Conservation (phyloP, 2,888 invertebrate genomes). For the Baronia brevicornis region DNA sequence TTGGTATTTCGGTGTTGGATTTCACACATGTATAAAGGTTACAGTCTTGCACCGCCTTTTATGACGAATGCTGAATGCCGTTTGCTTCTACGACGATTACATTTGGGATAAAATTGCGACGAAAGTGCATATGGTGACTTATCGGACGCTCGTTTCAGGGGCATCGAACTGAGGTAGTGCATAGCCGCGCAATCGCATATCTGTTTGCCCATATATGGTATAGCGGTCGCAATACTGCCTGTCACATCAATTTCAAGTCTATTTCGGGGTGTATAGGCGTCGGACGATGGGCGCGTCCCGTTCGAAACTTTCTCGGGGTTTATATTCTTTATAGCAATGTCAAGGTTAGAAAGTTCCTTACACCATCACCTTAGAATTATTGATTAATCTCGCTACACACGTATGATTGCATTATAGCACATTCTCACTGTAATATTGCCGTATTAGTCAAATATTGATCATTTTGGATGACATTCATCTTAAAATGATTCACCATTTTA, state of each 20-base stretch:
- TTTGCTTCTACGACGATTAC: conserved; percentile 20
- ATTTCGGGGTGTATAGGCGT: conserved; percentile 42
- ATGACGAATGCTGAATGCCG: conserved; percentile 37
- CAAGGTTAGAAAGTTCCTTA: conserved; percentile 45
- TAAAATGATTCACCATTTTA: conserved; percentile 12
- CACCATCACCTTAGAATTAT: conserved; percentile 6
- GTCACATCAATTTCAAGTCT: conserved; percentile 50
- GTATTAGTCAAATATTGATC: conserved; percentile 20
- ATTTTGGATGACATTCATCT: conserved; percentile 10
- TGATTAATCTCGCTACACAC: conserved; percentile 7
- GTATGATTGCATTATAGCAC: conserved; percentile 4
- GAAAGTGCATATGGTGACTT: conserved; percentile 27
- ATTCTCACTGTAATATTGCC: conserved; percentile 14
- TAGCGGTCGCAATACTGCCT: conserved; percentile 45
- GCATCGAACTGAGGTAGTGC: conserved; percentile 64
- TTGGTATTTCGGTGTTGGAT: conserved; percentile 56
- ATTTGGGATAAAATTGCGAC: conserved; percentile 20
- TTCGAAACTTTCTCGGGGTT: conserved; percentile 23
- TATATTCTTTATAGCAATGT: conserved; percentile 26
- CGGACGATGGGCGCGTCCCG: conserved; percentile 26
- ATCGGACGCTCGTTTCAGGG: conserved; percentile 46
- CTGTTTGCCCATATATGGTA: conserved; percentile 69
- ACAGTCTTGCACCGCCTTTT: conserved; percentile 62
- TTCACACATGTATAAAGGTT: conserved; percentile 66
- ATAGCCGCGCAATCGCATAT: conserved; percentile 69